Evolutionary conservation across 1,140 invertebrate species (phyloP), one percentile per base, ranked within the genome.

Genomic region (Meteorus sp.): DNA sequence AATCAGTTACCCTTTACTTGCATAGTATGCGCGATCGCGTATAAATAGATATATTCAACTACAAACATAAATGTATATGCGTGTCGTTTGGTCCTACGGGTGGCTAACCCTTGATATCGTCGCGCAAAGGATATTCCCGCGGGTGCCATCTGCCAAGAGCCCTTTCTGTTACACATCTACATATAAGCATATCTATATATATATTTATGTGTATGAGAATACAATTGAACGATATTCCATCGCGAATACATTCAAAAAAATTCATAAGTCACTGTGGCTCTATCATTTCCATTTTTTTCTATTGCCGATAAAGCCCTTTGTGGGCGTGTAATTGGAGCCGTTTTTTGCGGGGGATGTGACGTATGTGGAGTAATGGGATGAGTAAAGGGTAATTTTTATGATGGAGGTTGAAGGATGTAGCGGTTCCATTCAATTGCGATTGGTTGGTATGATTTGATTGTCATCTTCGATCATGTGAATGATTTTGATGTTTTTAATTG

Each of bases 1-100:
- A 73, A 73, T 73, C 72, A 73, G 70, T 73, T 73, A 73, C 70
- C 72, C 72, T 73, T 73, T 73, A 73, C 69, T 73, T 69, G 65
- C 63, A 64, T 25, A 33, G 25, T 27, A 4, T 15, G 33, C 29
- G 33, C 52, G n/a, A n/a, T n/a, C n/a, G n/a, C n/a, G n/a, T n/a
- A n/a, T n/a, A n/a, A n/a, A n/a, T n/a, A n/a, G n/a, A n/a, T n/a
- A n/a, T n/a, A n/a, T n/a, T n/a, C n/a, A n/a, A n/a, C n/a, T n/a
- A n/a, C n/a, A n/a, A n/a, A n/a, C n/a, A n/a, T n/a, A n/a, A n/a
- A n/a, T n/a, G n/a, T n/a, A n/a, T n/a, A n/a, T 37, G 22, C 59
- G 31, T 20, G 59, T 13, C 23, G 27, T 27, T 11, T 25, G 23
- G 5, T 22, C 54, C 31, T 39, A 43, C 17, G 20, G 60, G 59